These are phyloP conservation scores for Clarias batrachus DNA, from an alignment of 2,113 vertebrate genomes.

Conservation along the genomic window DNA sequence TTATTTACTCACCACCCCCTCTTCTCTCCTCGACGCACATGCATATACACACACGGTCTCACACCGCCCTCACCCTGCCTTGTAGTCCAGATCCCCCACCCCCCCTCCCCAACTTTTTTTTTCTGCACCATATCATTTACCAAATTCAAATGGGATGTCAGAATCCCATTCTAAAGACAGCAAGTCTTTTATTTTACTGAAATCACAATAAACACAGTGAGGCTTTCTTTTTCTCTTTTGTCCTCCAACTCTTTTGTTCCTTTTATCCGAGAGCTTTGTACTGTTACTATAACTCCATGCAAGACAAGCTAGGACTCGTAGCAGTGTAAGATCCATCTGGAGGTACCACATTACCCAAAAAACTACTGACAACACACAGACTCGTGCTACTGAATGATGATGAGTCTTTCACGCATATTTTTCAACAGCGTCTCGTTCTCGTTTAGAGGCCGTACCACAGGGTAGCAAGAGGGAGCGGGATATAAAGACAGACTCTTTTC, in stretches of 20 bases:
- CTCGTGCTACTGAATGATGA: background rate
- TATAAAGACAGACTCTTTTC: background rate
- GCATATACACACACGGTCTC: background rate
- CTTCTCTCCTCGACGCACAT: conserved; percentile 27
- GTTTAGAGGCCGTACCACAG: background rate
- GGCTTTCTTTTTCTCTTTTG: background rate
- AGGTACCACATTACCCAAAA: conserved; percentile 14
- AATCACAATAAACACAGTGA: background rate
- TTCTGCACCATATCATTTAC: background rate
- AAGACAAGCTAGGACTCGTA: conserved; percentile 21
- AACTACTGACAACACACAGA: background rate
- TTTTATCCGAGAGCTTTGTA: conserved; percentile 15
- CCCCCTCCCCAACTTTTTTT: background rate
- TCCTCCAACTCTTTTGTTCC: conserved; percentile 14
- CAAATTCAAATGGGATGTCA: background rate
- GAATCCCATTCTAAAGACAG: background rate
- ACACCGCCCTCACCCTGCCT: conserved; percentile 39
- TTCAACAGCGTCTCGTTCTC: background rate
- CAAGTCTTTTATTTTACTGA: background rate
- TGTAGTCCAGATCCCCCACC: background rate
- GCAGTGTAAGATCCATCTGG: background rate
- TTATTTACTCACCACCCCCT: conserved; percentile 43
- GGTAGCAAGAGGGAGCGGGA: background rate
- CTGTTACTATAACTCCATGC: conserved; percentile 11
- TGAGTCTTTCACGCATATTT: background rate